These are phyloP conservation scores for Atlantisia rogersi DNA, from an alignment of 2,113 vertebrate genomes.

Conservation along the genomic window DNA sequence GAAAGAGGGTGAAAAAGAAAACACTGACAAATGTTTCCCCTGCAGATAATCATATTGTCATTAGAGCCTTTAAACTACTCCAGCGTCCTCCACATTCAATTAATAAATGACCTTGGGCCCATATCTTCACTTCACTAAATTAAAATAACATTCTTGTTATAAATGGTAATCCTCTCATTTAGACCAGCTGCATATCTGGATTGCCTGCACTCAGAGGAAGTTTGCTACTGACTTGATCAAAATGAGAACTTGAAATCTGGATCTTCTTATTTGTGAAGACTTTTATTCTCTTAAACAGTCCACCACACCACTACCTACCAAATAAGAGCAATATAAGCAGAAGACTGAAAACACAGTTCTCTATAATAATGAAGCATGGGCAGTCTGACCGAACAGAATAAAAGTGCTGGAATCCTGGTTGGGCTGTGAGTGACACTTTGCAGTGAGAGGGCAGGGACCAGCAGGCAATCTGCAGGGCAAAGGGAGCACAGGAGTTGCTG, in stretches of 20 bases:
- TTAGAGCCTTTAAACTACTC: not conserved
- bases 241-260: not conserved
- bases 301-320: not conserved
- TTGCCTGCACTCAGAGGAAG: not conserved
- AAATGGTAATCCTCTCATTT: not conserved
- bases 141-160: not conserved
- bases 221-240: not conserved
- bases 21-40: not conserved
- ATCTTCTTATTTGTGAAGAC: not conserved
- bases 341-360: not conserved
- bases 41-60: constrained; percentile 19
- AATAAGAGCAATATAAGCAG: not conserved
- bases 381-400: not conserved
- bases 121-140: not conserved
- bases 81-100: not conserved
- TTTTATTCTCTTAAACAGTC: not conserved
- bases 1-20: constrained; percentile 24
- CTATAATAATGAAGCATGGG: not conserved
- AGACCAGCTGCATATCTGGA: not conserved
- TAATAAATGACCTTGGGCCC: not conserved
- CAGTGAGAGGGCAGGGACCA: not conserved
- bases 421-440: not conserved
- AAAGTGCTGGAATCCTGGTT: not conserved
- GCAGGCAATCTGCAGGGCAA: not conserved
- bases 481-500: not conserved